Evolutionary conservation across 2,113 vertebrate species (phyloP), one percentile per base, ranked within the genome.

Genomic region (Ornithorhynchus anatinus): DNA sequence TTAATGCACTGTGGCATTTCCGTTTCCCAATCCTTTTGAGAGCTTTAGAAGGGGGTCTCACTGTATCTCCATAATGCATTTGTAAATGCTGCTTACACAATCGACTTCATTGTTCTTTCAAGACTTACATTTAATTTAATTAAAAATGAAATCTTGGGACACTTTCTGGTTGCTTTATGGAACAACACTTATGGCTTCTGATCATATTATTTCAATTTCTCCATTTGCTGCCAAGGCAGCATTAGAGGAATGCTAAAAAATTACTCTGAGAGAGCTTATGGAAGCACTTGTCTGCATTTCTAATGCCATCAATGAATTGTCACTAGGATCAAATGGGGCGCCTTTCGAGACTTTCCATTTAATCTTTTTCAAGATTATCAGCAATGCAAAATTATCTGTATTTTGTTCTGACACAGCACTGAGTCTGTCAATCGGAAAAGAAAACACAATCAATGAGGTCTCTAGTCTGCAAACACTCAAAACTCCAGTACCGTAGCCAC

Each of bases 101-200:
- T 37, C 17, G 36, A 51, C 32, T 63, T 75, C 40, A 33, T 43
- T 37, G 22, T 59, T 69, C 36, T 68, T 72, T 60, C 23, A 10
- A 36, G 20, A 23, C 72, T 87, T 72, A 50, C 40, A 31, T 14
- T 43, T 70, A 62, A 82, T 14, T 43, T 70, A 62, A 82, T 54
- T 74, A 42, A 76, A 71, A 81, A 38, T 39, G 59, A 75, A 62
- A 20, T 72, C 59, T 39, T 65, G 50, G 43, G 80, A 42, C 5
- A 6, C 8, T 22, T n/a, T 72, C n/a, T 27, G 51, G 16, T 31
- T 61, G 31, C 29, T 45, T 44, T 0, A 0, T 16, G 51, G 25
- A 79, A 67, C 10, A 70, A 22, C 14, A 14, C 1, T 20, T 50
- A 43, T 2, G 67, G 32, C 52, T 67, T 42, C 43, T 27, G 33